These are phyloP conservation scores for Upupa epops DNA, from an alignment of 2,113 vertebrate species.

Conservation along the genomic window DNA sequence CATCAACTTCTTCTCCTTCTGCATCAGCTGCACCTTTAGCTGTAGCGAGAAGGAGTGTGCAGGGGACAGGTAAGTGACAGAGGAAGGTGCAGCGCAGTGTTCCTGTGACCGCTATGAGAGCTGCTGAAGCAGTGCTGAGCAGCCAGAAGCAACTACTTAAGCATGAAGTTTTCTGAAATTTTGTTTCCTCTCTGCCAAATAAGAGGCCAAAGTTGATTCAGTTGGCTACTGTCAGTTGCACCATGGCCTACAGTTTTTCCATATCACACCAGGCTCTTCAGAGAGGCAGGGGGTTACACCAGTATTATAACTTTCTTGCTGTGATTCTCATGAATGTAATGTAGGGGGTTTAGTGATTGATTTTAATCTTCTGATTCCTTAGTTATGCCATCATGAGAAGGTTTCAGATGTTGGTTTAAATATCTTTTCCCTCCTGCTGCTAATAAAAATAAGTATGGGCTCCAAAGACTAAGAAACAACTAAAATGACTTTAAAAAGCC, in stretches of 20 bases:
- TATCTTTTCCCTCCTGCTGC: neutral
- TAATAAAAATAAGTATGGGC: neutral
- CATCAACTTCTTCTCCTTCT: constrained; percentile 82
- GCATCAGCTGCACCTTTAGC: constrained; percentile 83
- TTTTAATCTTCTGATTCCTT: neutral
- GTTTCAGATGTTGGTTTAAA: neutral
- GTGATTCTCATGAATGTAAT: neutral
- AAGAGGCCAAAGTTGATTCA: neutral
- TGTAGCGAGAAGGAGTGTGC: constrained; percentile 38
- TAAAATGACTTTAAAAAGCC: neutral
- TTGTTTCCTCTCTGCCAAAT: neutral
- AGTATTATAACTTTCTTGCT: neutral
- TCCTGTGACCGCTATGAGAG: neutral
- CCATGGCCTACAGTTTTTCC: neutral
- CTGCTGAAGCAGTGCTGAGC: neutral
- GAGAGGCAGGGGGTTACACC: neutral
- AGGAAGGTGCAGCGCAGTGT: neutral
- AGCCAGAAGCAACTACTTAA: neutral
- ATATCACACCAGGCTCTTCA: rapidly evolving
- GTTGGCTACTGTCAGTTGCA: rapidly evolving
- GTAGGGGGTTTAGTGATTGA: neutral
- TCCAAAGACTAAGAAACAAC: neutral
- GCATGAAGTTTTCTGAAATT: neutral
- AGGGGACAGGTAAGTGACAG: neutral
- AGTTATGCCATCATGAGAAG: neutral